Evolutionary conservation across 1,140 invertebrate species (phyloP), one percentile per base, ranked within the genome.

Genomic region (Linepithema humile): DNA sequence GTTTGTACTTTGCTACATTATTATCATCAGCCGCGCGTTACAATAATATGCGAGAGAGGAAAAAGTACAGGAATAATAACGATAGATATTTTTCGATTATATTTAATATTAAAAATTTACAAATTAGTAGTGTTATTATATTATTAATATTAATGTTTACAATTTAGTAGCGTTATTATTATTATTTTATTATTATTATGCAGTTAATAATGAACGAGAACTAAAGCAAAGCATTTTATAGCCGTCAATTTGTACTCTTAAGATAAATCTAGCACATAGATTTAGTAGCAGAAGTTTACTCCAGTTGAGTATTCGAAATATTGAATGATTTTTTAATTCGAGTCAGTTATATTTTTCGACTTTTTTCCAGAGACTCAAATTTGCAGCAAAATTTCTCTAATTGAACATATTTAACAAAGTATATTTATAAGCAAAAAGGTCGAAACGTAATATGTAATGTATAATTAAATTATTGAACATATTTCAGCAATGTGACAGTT

Each of bases 101-200:
- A 92, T 93, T 93, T 93, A 92, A 93, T 91, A 91, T 87, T 93
- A 92, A 90, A 80, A 90, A 91, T 93, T 93, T 91, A 92, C 87
- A 92, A 92, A 93, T 92, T 87, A 91, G 85, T 92, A 92, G 89
- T 88, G 87, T 93, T 92, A 92, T 91, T 88, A 82, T 90, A 91
- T 91, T 91, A 89, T 89, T 91, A 89, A 85, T 90, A 92, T 91
- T 93, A 92, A 89, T 92, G 89, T 92, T 92, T 92, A 91, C 91
- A 91, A 89, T 91, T 88, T 91, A 91, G 88, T 91, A 91, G 88
- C 83, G 85, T 90, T 87, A 87, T 85, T 90, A 87, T 85, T 86
- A 83, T 82, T 75, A 88, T 85, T 75, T 72, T 74, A 83, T 88
- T 86, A 90, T 90, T 85, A 86, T 88, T 87, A 89, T 82, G 60